Evolutionary conservation across 92 coral and sea anemone species (phyloP).

Genomic region (Pocillopora meandrina): DNA sequence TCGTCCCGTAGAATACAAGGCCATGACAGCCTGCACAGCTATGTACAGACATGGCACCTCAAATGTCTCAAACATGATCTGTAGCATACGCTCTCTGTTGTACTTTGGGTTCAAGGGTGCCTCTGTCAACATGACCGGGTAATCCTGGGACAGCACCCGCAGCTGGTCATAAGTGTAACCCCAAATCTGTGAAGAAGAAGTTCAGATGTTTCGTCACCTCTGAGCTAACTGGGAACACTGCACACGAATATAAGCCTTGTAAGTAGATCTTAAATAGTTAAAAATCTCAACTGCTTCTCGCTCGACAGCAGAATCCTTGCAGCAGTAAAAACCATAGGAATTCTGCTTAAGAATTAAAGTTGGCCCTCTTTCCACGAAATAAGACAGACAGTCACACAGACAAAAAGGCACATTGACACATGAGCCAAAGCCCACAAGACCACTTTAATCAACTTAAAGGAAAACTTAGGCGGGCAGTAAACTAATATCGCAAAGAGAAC

Average conservation of each 20-base stretch:
- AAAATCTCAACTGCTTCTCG: background rate
- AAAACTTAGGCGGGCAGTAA: background rate
- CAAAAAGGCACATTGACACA: too few relatives aligned
- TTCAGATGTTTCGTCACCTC: background rate
- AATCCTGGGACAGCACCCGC: slow-evolving; percentile 76
- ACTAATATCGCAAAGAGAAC: background rate
- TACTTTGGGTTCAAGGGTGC: slow-evolving; percentile 89
- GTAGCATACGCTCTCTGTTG: slow-evolving; percentile 93
- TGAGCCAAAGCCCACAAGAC: background rate
- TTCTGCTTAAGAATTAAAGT: too few relatives aligned
- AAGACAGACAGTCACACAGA: too few relatives aligned
- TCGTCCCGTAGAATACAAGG: slow-evolving; percentile 95
- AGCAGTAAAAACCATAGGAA: too few relatives aligned
- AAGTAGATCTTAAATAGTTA: too few relatives aligned
- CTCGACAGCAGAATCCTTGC: background rate
- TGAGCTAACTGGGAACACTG: background rate
- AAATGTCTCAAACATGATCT: slow-evolving; percentile 93
- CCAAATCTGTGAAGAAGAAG: slow-evolving; percentile 63
- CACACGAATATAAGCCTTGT: background rate
- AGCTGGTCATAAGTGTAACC: slow-evolving; percentile 78
- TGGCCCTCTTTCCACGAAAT: too few relatives aligned
- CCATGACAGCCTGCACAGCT: slow-evolving; percentile 98
- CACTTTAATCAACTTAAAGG: background rate
- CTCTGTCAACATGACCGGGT: slow-evolving; percentile 90
- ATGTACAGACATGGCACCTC: slow-evolving; percentile 90